Percentiles rank a stretch among this genome's conserved stretches.
phyloP scores from a whole-genome alignment of 2,888 invertebrate genomes.

The Hoplodrina blanda region DNA sequence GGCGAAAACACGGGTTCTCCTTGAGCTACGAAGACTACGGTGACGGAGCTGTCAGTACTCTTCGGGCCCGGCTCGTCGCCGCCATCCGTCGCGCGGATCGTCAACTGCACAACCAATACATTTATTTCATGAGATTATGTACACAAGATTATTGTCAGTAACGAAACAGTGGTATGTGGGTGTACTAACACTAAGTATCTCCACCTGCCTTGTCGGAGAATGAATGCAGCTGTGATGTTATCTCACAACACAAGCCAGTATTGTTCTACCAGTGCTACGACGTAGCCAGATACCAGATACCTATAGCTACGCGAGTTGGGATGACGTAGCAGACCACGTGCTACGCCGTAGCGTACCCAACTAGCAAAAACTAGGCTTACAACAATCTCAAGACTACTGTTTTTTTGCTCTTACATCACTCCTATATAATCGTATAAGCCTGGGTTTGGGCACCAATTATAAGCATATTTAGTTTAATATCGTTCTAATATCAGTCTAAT shows the following conservation, averaged over 20 bases:
- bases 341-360: background rate
- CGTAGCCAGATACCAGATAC: slow-evolving; percentile 5
- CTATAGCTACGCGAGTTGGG: slow-evolving; percentile 26
- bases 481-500: too few species aligned
- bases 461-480: too few species aligned
- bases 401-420: too few species aligned
- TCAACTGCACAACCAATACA: slow-evolving; percentile 75
- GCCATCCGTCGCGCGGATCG: slow-evolving; percentile 86
- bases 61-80: slow-evolving; percentile 80
- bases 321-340: slow-evolving; percentile 5
- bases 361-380: too few species aligned
- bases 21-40: slow-evolving; percentile 84
- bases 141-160: too few species aligned
- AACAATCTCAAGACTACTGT: too few species aligned
- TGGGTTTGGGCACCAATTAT: too few species aligned
- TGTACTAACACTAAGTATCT: too few species aligned
- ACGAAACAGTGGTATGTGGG: too few species aligned
- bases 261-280: slow-evolving; percentile 12
- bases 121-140: background rate
- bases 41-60: slow-evolving; percentile 71
- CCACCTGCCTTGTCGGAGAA: too few species aligned
- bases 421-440: too few species aligned
- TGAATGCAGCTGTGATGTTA: background rate
- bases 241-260: too few species aligned
- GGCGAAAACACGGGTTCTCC: slow-evolving; percentile 83